Base-by-base conservation (phyloP, 2,797 vertebrate species). In the Tamandua tetradactyla region DNA sequence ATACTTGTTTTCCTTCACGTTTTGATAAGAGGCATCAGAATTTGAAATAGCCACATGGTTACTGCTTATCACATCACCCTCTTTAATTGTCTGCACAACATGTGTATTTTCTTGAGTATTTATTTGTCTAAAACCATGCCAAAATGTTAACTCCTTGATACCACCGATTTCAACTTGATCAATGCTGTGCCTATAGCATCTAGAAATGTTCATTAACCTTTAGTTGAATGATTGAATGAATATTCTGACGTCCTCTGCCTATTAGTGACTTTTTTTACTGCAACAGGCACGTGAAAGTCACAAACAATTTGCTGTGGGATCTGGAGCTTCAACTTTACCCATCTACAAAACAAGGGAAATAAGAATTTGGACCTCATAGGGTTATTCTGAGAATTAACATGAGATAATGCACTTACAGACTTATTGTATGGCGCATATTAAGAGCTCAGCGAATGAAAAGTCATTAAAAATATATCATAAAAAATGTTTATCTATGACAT, bases 361-460 rank as follows among this genome's bases (percentile, higher is more conserved):
- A 57, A 83, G 52, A 76, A 12, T 68, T 25, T 0, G 66, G 57
- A 89, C 40, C 7, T 68, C 74, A 40, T 1, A 55, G 20, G 71
- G 20, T 18, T 68, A 71, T 30, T 42, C 42, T 75, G 40, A 90
- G n/a, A 74, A 87, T 85, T 44, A 68, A 49, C 13, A 87, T 2
- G 49, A 82, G 30, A 49, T 2, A 59, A n/a, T 32, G 81, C 12
- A 55, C 3, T 20, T 75, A 90, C 79, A 35, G 35, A 85, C 3
- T 57, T 85, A 59, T 40, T 15, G 18, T 30, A 22, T 7, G 17
- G 1, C 18, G 71, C 87, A 57, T 49, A 69, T 14, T 55, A 55
- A 94, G 25, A 79, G 69, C 25, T 87, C 7, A 18, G 25, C 32
- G 5, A 84, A 62, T 89, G 35, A 94, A 91, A 96, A 80, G 27